Base-by-base conservation (phyloP, 1,140 invertebrate species). In the Acromyrmex echinatior region DNA sequence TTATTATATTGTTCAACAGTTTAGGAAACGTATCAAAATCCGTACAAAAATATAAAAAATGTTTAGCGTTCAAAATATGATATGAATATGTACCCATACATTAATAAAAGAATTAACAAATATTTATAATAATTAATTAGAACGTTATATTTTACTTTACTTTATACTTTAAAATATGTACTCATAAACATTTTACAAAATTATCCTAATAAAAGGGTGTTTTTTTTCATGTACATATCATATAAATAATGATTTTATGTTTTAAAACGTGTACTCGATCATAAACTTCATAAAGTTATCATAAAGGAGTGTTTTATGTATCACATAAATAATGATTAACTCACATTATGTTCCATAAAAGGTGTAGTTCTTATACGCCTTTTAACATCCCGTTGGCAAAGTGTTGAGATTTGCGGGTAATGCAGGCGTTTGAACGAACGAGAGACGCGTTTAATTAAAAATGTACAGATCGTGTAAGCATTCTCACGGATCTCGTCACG, bases 101-200 rank as follows among this genome's bases (percentile, higher is more conserved):
- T 45, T 45, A 45, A 45, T 45, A 45, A 45, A 45, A 45, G 9
- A 45, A 45, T 45, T 45, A 3, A 45, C 9, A 35, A 66, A 63
- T 35, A 65, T n/a, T 35, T n/a, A 18, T 66, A 66, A 66, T n/a
- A 35, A 66, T 66, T n/a, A 35, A 66, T 35, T 66, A n/a, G 31
- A 66, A 66, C n/a, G 14, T 51, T 45, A 45, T 51, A 51, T 35
- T 66, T 35, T 18, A 66, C 31, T 6, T 35, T 35, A 45, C 9
- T 45, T 10, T 35, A 66, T 66, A 45, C 10, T 45, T 10, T n/a
- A 35, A 35, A 66, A n/a, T 35, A n/a, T 35, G 7, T 45, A 45
- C 39, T 10, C 39, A 10, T 45, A 45, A 45, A 45, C 9, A 45
- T 45, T 45, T 45, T 45, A 45, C 9, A 45, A 45, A 45, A 10